phyloP scores from a whole-genome alignment of 2,797 vertebrate genomes.

The Gouania willdenowi region DNA sequence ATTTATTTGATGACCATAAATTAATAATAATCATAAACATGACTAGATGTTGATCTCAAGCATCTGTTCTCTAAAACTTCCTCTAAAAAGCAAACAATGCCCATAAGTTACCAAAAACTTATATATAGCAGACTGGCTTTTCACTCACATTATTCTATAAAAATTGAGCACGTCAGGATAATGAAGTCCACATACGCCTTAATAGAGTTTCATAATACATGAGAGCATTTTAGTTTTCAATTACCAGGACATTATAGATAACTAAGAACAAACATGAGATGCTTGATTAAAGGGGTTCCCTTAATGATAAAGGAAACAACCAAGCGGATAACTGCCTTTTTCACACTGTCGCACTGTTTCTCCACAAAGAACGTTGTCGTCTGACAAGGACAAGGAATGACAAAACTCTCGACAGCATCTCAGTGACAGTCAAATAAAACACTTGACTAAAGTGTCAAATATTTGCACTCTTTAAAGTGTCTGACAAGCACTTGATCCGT shows the following conservation, averaged over 20 bases:
- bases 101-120: constrained; percentile 24
- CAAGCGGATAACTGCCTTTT: not conserved
- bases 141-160: constrained; percentile 33
- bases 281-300: constrained; percentile 17
- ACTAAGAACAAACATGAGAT: constrained; percentile 32
- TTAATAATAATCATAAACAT: too few relatives aligned
- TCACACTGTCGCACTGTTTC: not conserved
- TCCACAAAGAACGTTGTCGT: not conserved
- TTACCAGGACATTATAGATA: constrained; percentile 50
- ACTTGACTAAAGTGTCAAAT: constrained; percentile 56
- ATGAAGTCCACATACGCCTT: constrained; percentile 34
- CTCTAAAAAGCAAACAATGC: constrained; percentile 9
- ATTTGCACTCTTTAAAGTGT: constrained; percentile 49
- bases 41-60: too few relatives aligned
- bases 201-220: constrained; percentile 47
- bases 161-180: constrained; percentile 19
- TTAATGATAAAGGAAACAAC: constrained; percentile 23
- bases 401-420: constrained; percentile 35
- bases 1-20: too few relatives aligned
- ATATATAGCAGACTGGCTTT: constrained; percentile 18
- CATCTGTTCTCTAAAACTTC: too few relatives aligned
- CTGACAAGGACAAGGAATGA: constrained; percentile 50
- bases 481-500: constrained; percentile 37
- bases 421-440: constrained; percentile 44
- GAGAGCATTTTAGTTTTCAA: constrained; percentile 51